Conservation (phyloP, 2,113 vertebrate genomes). For the Pycnonotus jocosus region DNA sequence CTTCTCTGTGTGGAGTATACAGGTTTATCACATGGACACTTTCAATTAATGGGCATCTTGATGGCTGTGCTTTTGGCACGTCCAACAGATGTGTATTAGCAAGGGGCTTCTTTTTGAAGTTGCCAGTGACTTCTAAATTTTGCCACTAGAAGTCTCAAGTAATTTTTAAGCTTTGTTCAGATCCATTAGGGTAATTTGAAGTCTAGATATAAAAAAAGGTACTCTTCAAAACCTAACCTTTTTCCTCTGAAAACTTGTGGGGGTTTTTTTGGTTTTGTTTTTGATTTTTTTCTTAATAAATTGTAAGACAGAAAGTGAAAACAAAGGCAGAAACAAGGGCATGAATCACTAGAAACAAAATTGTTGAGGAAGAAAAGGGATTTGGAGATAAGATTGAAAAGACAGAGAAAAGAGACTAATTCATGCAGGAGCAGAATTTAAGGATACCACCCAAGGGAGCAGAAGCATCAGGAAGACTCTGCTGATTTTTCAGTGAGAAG, state of each 20-base stretch:
- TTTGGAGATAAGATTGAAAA: background rate
- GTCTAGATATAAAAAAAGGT: background rate
- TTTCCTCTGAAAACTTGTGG: background rate
- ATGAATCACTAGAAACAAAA: background rate
- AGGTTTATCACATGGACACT: background rate
- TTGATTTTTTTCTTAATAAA: background rate
- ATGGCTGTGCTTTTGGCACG: background rate
- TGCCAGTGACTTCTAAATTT: background rate
- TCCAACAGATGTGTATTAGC: background rate
- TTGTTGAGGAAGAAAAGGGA: background rate
- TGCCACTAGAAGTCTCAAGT: background rate
- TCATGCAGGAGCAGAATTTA: background rate
- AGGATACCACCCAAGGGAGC: background rate
- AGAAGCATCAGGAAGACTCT: background rate
- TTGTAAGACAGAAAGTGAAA: background rate
- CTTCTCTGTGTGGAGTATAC: background rate
- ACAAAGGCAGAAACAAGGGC: background rate
- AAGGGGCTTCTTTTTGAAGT: background rate
- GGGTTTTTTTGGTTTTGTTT: accelerated
- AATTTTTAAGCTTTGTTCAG: background rate
- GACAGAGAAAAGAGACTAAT: background rate
- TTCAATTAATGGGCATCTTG: background rate
- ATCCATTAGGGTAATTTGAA: background rate
- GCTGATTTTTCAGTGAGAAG: background rate
- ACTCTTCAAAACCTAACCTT: background rate